Base-by-base conservation (phyloP, 2,888 invertebrate genomes). In the Heliconius ethilla region DNA sequence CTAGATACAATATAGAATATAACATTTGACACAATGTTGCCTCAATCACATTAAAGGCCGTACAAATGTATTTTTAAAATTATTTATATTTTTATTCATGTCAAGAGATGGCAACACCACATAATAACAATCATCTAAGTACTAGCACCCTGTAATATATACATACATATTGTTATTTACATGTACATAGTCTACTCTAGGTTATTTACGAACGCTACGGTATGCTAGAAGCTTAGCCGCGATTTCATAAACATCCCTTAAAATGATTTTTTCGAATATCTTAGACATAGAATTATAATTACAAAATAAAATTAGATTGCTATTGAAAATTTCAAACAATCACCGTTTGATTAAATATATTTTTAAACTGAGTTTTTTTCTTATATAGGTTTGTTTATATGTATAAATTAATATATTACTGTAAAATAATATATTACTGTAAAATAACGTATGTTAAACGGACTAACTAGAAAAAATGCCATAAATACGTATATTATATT, bases 121-220 rank as follows among this genome's bases (percentile, higher is more conserved):
- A 72, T 74, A 51, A 66, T 18, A 76, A 78, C 67, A 72, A 65
- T 65, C 73, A 73, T 76, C 72, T 80, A 81, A 80, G 76, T 78
- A 80, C 78, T 80, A 75, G 75, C 81, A 82, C 81, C 80, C 80
- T 79, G 79, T 79, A 74, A 78, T 75, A 80, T 80, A 81, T 79
- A 80, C 70, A 78, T 77, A 80, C 65, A 78, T 78, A 78, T 65
- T 77, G 75, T 79, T 81, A 82, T 82, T 81, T 82, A 83, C 82
- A 82, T 75, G 33, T 73, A 66, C 62, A 65, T 55, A 76, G 3
- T 76, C 72, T 77, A 77, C 63, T 37, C 75, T 80, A 77, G 25
- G 69, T 80, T 80, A 80, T 78, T 69, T 45, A 79, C 59, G 72
- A 75, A 75, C 25, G 72, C 78, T 80, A 78, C 51, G 27, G 76